Percentiles rank a stretch among this genome's conserved stretches.
phyloP scores from a whole-genome alignment of 2,113 vertebrate genomes.

The Eolophus roseicapilla region DNA sequence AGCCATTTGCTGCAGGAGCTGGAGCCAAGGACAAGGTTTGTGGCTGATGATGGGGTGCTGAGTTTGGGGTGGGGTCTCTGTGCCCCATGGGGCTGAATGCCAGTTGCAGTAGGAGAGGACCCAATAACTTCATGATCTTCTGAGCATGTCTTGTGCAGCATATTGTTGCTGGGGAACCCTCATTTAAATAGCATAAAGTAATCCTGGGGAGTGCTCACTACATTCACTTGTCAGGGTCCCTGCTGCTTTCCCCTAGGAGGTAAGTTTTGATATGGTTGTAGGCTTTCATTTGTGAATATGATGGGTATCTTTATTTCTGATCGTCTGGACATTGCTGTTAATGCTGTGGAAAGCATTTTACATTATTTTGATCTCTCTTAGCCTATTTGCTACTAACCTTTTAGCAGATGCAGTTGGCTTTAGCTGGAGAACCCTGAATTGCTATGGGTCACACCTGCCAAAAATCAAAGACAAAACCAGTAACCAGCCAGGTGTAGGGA shows the following conservation, averaged over 20 bases:
- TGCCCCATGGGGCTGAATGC: not conserved
- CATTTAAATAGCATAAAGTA: fast-evolving
- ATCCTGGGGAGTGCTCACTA: fast-evolving
- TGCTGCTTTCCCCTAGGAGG: not conserved
- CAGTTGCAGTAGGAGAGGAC: not conserved
- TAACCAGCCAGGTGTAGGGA: not conserved
- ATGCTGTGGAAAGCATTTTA: not conserved
- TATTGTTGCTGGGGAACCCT: not conserved
- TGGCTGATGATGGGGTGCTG: not conserved
- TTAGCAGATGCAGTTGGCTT: not conserved
- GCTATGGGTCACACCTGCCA: not conserved
- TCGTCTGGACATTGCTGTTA: not conserved
- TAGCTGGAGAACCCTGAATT: not conserved
- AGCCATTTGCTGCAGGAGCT: fast-evolving
- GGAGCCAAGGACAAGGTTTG: not conserved
- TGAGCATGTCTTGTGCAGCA: not conserved
- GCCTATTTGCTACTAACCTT: not conserved
- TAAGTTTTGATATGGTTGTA: not conserved
- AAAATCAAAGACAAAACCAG: not conserved
- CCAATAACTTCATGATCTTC: not conserved
- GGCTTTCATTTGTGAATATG: not conserved
- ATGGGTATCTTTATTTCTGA: too few relatives aligned
- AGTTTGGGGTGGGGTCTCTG: not conserved
- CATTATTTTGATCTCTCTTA: not conserved
- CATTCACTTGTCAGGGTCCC: not conserved